Evolutionary conservation across 1,140 invertebrate genomes (phyloP), one percentile per base, ranked within the genome.

Genomic region (Cecropterus lyciades): DNA sequence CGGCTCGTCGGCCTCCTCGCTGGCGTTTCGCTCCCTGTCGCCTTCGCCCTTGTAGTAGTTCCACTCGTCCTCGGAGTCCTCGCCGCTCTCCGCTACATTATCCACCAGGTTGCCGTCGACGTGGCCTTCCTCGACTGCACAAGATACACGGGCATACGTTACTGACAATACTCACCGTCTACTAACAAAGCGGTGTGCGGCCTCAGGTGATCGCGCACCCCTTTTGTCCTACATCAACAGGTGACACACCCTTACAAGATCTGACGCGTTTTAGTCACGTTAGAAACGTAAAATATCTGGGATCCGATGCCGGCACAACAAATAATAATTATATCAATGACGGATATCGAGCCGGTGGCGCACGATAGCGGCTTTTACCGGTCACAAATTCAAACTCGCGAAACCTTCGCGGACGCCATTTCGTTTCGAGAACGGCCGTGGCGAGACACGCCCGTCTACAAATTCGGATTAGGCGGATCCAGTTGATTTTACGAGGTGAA

Each of bases 51-150:
- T 94, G 80, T 94, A 95, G 79, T 95, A 96, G 84, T 96, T 95
- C 95, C 95, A 96, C 94, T 95, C 95, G 95, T 96, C 95, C 87
- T 96, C 95, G 70, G 95, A 95, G 72, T 96, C 95, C 65, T 95
- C 95, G 73, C 93, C 94, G 80, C 95, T 96, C 83, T 96, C 95
- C 72, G 91, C 95, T 94, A 95, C 94, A 94, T 95, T 95, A 92
- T 95, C 95, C 86, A 93, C 92, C 81, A 94, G 76, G 76, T 80
- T 91, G 59, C 84, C 85, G 81, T 87, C 87, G 69, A 87, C 80
- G 84, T 92, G 89, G 81, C 82, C 76, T 55, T 71, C 78, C 71
- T 86, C 89, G 82, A 88, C 89, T 90, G 79, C 65, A 75, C 75
- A 84, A 75, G 71, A 82, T 73, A 81, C 27, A 82, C 62, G 51